Percentiles rank a stretch among this genome's conserved stretches.
Evolutionary conservation across 2,888 invertebrate species (phyloP).

Genomic region (Blomia tropicalis): DNA sequence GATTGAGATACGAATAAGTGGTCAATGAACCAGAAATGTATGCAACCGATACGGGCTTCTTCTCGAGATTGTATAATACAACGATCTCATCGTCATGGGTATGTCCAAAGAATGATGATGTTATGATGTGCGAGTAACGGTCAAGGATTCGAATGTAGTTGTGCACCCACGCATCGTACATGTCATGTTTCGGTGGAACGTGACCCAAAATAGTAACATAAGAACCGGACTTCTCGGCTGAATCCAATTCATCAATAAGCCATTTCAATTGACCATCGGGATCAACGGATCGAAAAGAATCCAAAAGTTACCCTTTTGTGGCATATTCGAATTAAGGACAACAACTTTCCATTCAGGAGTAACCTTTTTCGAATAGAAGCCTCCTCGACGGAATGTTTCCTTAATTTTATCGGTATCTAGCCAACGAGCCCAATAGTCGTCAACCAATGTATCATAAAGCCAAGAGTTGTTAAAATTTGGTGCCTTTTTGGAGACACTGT

Average conservation of each 20-base stretch:
- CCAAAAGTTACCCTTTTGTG: slow-evolving; percentile 93
- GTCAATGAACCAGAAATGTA: slow-evolving; percentile 14
- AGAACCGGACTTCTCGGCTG: slow-evolving; percentile 79
- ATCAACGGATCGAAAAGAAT: slow-evolving; percentile 81
- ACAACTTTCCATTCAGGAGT: slow-evolving; percentile 75
- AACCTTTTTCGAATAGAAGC: slow-evolving; percentile 65
- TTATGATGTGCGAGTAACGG: slow-evolving; percentile 14
- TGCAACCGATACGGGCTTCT: neutral
- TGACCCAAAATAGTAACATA: slow-evolving; percentile 80
- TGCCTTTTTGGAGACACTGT: neutral
- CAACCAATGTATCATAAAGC: slow-evolving; percentile 12
- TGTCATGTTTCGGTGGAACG: neutral
- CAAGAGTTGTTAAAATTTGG: neutral
- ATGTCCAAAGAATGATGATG: slow-evolving; percentile 6
- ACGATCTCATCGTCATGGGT: slow-evolving; percentile 19
- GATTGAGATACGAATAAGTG: slow-evolving; percentile 7
- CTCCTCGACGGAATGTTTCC: slow-evolving; percentile 32
- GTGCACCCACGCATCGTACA: slow-evolving; percentile 15
- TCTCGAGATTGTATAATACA: slow-evolving; percentile 7
- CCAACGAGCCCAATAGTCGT: slow-evolving; percentile 20
- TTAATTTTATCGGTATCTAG: neutral
- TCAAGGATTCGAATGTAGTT: slow-evolving; percentile 18
- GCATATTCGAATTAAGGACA: slow-evolving; percentile 90
- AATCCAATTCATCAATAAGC: slow-evolving; percentile 82
- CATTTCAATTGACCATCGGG: slow-evolving; percentile 82